These are phyloP conservation scores for Spicauda simplicius DNA, from an alignment of 2,888 invertebrate genomes.

Conservation along the genomic window DNA sequence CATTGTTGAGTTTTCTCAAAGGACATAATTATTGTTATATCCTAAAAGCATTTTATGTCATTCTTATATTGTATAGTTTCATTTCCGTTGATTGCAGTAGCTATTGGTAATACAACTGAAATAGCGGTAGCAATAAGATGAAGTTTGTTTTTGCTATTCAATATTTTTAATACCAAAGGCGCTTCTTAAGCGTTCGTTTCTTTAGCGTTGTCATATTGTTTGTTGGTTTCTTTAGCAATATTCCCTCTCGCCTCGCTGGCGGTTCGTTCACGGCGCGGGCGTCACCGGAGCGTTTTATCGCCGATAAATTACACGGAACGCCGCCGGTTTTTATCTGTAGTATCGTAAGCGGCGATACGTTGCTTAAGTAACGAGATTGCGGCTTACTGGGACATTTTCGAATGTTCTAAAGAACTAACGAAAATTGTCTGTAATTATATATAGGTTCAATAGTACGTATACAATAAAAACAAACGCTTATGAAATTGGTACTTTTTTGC, in stretches of 20 bases:
- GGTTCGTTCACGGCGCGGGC: conserved; percentile 10
- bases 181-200: neutral
- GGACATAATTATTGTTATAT: too few relatives aligned
- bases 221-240: neutral
- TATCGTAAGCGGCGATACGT: conserved; percentile 48
- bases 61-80: too few relatives aligned
- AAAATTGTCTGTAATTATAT: neutral
- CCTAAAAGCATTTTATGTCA: too few relatives aligned
- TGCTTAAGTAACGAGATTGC: conserved; percentile 50
- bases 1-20: too few relatives aligned
- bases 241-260: neutral
- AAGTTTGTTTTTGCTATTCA: too few relatives aligned
- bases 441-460: too few relatives aligned
- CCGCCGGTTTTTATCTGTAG: conserved; percentile 48
- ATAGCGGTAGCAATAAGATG: too few relatives aligned
- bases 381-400: conserved; percentile 15
- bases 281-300: conserved; percentile 46
- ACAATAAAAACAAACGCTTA: too few relatives aligned
- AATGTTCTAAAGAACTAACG: neutral
- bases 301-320: conserved; percentile 49
- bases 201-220: neutral
- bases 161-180: neutral
- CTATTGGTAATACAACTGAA: too few relatives aligned
- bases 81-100: too few relatives aligned
- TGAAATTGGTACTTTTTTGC: too few relatives aligned